phyloP scores from a whole-genome alignment of 2,888 invertebrate genomes.

The Bedellia somnulentella region DNA sequence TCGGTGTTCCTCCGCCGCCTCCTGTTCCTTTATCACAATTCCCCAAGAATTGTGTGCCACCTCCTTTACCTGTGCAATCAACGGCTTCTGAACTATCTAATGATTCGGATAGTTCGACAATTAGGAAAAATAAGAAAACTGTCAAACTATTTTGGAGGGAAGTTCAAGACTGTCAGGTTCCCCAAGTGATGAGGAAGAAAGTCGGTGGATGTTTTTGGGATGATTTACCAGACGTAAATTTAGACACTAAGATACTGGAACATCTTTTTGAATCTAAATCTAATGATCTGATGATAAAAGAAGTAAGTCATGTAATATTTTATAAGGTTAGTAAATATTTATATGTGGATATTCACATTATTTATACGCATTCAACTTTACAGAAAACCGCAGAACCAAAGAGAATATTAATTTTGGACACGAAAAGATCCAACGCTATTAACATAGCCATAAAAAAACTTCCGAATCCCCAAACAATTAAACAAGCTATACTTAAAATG shows the following conservation, averaged over 20 bases:
- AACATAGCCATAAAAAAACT: slow-evolving; percentile 99
- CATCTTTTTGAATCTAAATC: slow-evolving; percentile 96
- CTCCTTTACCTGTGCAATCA: slow-evolving; percentile 29
- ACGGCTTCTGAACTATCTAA: slow-evolving; percentile 31
- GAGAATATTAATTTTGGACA: no score
- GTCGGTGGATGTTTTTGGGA: slow-evolving; percentile 86
- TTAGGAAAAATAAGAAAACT: slow-evolving; percentile 91
- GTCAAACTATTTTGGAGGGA: slow-evolving; percentile 98
- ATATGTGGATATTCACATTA: background rate
- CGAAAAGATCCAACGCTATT: slow-evolving; percentile 97
- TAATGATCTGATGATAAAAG: slow-evolving; percentile 92
- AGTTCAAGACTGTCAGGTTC: slow-evolving; percentile 75
- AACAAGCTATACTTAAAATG: slow-evolving; percentile 99
- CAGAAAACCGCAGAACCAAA: slow-evolving; percentile 52
- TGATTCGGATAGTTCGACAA: slow-evolving; percentile 48
- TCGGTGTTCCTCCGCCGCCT: slow-evolving; percentile 45
- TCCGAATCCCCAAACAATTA: slow-evolving; percentile 96
- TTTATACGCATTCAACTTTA: slow-evolving; percentile 8
- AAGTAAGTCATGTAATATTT: slow-evolving; percentile 20
- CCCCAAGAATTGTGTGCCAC: slow-evolving; percentile 35
- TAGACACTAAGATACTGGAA: slow-evolving; percentile 92
- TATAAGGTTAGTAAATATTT: no score
- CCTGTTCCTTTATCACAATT: slow-evolving; percentile 50
- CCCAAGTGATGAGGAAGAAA: slow-evolving; percentile 53
- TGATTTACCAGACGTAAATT: slow-evolving; percentile 77